Conservation (phyloP, 23 tunicate species). For the Pegea sp. region DNA sequence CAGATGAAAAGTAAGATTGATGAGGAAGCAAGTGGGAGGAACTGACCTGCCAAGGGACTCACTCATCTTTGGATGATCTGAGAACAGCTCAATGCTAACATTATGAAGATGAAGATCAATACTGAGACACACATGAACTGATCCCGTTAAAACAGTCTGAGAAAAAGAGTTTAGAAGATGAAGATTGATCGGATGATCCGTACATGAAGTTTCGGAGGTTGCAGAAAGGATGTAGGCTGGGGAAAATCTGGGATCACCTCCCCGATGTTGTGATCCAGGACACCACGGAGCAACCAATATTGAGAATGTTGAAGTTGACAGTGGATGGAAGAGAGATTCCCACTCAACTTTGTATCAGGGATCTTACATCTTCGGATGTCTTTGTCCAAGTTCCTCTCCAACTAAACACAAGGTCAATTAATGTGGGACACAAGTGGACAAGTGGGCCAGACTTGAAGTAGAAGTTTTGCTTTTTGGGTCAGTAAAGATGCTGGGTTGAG, state of each 20-base stretch:
- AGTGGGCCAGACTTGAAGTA: constrained; percentile 26
- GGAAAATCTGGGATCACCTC: constrained; percentile 92
- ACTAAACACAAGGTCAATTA: constrained; percentile 3
- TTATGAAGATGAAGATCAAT: constrained; percentile 52
- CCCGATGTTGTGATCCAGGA: constrained; percentile 81
- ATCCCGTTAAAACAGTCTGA: constrained; percentile 71
- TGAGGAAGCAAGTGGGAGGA: not conserved
- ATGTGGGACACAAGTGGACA: not conserved
- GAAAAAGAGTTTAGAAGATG: too few species aligned
- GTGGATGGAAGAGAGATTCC: constrained; percentile 44
- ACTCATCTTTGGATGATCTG: constrained; percentile 4
- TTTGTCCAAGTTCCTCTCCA: constrained; percentile 91
- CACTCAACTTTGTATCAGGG: constrained; percentile 74
- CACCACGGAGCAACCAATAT: constrained; percentile 86
- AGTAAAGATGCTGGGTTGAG: constrained; percentile 35
- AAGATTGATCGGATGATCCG: too few species aligned
- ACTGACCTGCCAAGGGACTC: constrained; percentile 53
- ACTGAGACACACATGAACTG: constrained; percentile 35
- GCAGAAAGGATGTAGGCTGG: constrained; percentile 78
- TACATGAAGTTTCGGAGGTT: constrained; percentile 56
- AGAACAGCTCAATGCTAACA: constrained; percentile 73
- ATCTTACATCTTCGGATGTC: too few species aligned
- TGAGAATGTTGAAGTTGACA: constrained; percentile 64
- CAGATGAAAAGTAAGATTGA: not conserved
- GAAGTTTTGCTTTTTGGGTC: constrained; percentile 47